phyloP scores from a whole-genome alignment of 2,113 vertebrate species.

The Siphamia tubifer region DNA sequence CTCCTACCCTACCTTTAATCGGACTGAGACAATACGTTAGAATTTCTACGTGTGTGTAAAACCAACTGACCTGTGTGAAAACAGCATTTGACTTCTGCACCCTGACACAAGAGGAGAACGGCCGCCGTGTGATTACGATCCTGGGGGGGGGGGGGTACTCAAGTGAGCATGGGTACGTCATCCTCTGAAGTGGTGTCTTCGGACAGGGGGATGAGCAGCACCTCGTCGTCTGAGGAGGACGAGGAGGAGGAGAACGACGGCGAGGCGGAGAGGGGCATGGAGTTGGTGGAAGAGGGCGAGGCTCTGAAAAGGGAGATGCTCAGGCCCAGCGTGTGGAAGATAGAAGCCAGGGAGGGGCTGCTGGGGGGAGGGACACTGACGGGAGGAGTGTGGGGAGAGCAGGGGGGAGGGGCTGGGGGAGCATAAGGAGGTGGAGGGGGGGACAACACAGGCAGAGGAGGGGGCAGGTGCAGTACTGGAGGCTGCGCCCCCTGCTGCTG shows the following conservation, averaged over 20 bases:
- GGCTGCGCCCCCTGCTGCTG: conserved; percentile 5
- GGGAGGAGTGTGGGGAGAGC: conserved; percentile 39
- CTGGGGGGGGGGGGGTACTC: conserved; percentile 38
- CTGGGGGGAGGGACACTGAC: conserved; percentile 57
- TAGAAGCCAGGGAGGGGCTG: conserved; percentile 73
- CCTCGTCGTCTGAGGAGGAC: conserved; percentile 83
- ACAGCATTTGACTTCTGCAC: no score
- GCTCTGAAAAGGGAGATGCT: conserved; percentile 71
- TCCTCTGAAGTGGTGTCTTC: conserved; percentile 84
- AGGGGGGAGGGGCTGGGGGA: conserved; percentile 40
- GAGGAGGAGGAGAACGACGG: conserved; percentile 74
- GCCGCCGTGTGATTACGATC: no score
- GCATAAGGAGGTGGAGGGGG: conserved; percentile 59
- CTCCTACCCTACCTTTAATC: no score
- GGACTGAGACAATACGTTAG: no score
- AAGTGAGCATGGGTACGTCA: conserved; percentile 87
- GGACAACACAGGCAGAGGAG: neutral
- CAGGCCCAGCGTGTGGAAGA: conserved; percentile 71
- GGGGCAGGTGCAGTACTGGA: neutral
- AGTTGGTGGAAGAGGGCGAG: conserved; percentile 64
- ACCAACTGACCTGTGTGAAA: no score
- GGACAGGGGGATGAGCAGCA: conserved; percentile 85
- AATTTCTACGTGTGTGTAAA: no score
- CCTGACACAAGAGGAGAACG: no score
- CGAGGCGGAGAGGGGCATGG: conserved; percentile 72